These are phyloP conservation scores for Oreotrochilus melanogaster DNA, from an alignment of 2,113 vertebrate genomes.

Conservation along the genomic window DNA sequence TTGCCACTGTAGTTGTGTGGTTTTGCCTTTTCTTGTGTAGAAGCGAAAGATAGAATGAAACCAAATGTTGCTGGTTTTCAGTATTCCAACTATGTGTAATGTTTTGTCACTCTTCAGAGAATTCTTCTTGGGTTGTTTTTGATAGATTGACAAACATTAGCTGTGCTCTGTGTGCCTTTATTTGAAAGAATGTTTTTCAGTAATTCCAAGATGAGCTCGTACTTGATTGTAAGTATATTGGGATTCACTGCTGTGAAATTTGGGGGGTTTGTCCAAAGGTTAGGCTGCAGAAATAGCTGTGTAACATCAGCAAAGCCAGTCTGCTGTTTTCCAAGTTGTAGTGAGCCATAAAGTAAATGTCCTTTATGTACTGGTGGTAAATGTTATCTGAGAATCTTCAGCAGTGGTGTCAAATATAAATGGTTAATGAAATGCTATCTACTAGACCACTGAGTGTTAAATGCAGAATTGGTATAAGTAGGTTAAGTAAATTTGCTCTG, in stretches of 20 bases:
- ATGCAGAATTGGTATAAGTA: neutral
- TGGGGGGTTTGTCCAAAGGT: neutral
- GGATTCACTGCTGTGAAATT: neutral
- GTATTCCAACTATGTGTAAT: neutral
- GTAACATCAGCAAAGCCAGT: neutral
- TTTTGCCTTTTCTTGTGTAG: neutral
- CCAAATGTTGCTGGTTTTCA: neutral
- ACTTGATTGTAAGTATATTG: neutral
- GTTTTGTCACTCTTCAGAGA: neutral
- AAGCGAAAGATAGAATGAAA: neutral
- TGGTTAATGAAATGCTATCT: neutral
- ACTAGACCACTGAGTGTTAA: neutral
- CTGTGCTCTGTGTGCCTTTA: neutral
- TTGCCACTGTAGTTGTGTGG: neutral
- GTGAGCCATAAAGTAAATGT: neutral
- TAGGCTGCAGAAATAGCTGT: slow-evolving; percentile 3
- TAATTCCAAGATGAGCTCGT: slow-evolving; percentile 1
- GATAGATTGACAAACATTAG: neutral
- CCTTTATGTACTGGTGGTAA: neutral
- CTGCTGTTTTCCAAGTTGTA: neutral
- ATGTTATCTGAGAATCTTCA: neutral
- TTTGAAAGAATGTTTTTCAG: neutral
- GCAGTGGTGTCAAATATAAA: neutral
- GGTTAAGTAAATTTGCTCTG: neutral
- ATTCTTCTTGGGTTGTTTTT: neutral